Evolutionary conservation across 2,888 invertebrate species (phyloP), one percentile per base, ranked within the genome.

Genomic region (Athalia circularis): DNA sequence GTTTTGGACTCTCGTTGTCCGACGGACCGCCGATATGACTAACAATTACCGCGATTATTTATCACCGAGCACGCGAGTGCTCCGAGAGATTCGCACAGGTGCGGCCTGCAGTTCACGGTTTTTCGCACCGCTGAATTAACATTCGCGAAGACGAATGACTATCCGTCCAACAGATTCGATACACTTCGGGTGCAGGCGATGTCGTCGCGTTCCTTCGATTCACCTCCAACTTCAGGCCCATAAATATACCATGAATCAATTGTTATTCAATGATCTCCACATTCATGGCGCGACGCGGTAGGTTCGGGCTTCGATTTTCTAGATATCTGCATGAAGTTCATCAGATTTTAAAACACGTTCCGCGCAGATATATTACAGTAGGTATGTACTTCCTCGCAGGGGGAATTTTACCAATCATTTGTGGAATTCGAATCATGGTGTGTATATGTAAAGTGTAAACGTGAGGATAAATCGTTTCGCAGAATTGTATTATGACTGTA

Each of bases 91-190:
- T n/a, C 54, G 54, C 54, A 67, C 79, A 77, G 78, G 77, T 78
- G 77, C 79, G 68, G 70, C 29, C 29, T 29, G 29, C n/a, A n/a
- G 65, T 76, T 76, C 52, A 48, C 61, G 68, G 57, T 65, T 79
- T 59, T 59, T 68, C 78, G 78, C 76, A 62, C 79, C 57, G 65
- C 57, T 65, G 70, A 77, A 77, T 79, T 62, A 78, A 77, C 61
- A 68, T 68, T 50, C 68, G 72, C 59, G n/a, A 62, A 7, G 52
- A 72, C n/a, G n/a, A 59, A 72, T 45, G 15, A 43, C 57, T 59
- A 59, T 5, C 6, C 48, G 29, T 29, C 29, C 2, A 29, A 29
- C 29, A 29, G 29, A 29, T 29, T 29, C 29, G 2, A 29, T 29
- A 29, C 29, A 29, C 29, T 29, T 29, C 29, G 29, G 29, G 29